Evolutionary conservation across 1,140 invertebrate genomes (phyloP).

Genomic region (Cotesia vestalis): DNA sequence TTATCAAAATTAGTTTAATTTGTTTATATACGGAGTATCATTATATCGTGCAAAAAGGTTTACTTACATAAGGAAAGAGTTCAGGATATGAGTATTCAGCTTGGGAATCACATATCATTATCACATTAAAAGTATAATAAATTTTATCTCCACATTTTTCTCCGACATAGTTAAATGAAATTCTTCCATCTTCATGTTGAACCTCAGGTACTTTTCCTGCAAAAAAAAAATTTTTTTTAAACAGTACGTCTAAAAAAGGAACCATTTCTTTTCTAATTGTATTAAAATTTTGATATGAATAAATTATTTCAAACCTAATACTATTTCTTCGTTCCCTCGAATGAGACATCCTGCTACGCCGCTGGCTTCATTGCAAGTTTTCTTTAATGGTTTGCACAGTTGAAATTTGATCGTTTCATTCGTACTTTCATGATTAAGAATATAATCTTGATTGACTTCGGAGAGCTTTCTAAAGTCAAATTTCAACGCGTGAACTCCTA

Average conservation of each 20-base stretch:
- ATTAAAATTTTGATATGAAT: no score
- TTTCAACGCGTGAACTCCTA: neutral
- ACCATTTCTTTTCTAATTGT: neutral
- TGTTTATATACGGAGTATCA: no score
- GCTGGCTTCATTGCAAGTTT: constrained; percentile 48
- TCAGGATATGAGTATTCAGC: constrained; percentile 42
- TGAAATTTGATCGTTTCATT: constrained; percentile 47
- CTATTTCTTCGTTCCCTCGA: constrained; percentile 45
- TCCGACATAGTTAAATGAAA: constrained; percentile 52
- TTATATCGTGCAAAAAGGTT: no score
- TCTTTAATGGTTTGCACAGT: constrained; percentile 49
- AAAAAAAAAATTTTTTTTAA: constrained; percentile 37
- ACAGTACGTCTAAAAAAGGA: neutral
- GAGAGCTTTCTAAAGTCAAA: constrained; percentile 41
- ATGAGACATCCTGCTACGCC: constrained; percentile 51
- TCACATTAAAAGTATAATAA: constrained; percentile 49
- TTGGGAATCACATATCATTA: constrained; percentile 54
- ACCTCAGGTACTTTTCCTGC: constrained; percentile 49
- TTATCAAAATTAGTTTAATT: no score
- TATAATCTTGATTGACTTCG: constrained; percentile 36
- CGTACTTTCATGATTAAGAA: constrained; percentile 31
- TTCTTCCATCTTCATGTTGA: constrained; percentile 36
- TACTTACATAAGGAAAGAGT: constrained; percentile 47
- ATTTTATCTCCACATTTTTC: constrained; percentile 44
- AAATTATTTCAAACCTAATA: constrained; percentile 47